Evolutionary conservation across 2,113 vertebrate genomes (phyloP).

Genomic region (Pachycephala philippinensis): DNA sequence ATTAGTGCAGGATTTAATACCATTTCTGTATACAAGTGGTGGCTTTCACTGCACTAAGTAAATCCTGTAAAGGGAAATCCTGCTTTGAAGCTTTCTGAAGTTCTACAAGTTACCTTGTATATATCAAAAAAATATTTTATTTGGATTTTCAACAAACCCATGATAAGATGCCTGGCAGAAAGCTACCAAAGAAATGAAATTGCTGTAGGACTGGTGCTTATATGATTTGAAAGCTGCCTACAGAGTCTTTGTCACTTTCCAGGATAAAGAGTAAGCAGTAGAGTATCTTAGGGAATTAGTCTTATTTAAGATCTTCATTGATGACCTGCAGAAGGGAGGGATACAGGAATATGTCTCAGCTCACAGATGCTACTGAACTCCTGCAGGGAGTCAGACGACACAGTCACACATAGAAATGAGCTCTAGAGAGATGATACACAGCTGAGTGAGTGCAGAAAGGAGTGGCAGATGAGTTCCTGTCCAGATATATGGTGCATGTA

Average conservation of each 20-base stretch:
- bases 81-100: not conserved
- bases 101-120: not conserved
- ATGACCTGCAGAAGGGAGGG: not conserved
- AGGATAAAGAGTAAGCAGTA: not conserved
- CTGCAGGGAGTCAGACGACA: not conserved
- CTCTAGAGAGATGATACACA: not conserved
- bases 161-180: not conserved
- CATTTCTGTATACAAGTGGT: not conserved
- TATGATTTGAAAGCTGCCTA: not conserved
- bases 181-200: not conserved
- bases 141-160: not conserved
- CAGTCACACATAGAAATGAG: not conserved
- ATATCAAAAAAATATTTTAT: not conserved
- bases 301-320: not conserved
- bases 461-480: not conserved
- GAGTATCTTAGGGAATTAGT: not conserved
- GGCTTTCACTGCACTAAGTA: not conserved
- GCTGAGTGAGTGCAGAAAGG: fast-evolving
- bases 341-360: not conserved
- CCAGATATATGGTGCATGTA: not conserved
- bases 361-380: not conserved
- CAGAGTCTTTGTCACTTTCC: not conserved
- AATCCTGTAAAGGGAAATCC: not conserved
- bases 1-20: not conserved
- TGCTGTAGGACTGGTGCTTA: not conserved